Percentiles rank a stretch among this genome's conserved stretches.
These are phyloP conservation scores for Bryconaethiops microstoma DNA, from an alignment of 2,797 vertebrate species.

Conservation along the genomic window DNA sequence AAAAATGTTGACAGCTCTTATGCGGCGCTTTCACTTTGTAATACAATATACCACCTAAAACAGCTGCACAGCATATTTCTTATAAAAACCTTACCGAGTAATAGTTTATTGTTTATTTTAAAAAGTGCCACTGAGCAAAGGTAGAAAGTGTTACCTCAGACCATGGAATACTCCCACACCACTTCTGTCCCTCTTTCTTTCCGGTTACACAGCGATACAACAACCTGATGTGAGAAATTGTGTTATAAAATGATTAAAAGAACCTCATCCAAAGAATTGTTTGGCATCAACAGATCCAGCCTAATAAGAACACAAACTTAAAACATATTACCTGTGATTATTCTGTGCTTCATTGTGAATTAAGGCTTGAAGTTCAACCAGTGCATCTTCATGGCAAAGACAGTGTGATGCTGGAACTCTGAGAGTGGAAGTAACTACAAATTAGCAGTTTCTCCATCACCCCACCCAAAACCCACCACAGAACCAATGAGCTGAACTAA, in stretches of 20 bases:
- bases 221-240: conserved; percentile 72
- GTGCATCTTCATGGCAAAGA: conserved; percentile 82
- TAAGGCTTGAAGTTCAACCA: conserved; percentile 90
- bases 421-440: not conserved
- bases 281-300: not conserved
- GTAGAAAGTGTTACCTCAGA: conserved; percentile 73
- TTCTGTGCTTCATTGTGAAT: conserved; percentile 63
- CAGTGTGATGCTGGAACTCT: conserved; percentile 88
- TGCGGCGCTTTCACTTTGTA: not conserved
- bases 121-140: not conserved
- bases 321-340: conserved; percentile 76
- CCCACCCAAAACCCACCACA: not conserved
- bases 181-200: conserved; percentile 81
- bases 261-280: not conserved
- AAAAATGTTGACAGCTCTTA: too few relatives aligned
- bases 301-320: not conserved
- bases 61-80: too few relatives aligned
- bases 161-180: conserved; percentile 92
- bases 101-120: too few relatives aligned
- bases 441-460: not conserved
- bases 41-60: not conserved
- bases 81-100: too few relatives aligned
- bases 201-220: conserved; percentile 85
- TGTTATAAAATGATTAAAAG: not conserved
- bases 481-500: not conserved